Base-by-base conservation (phyloP, 64 coral and sea anemone genomes). In the Porites lutea region DNA sequence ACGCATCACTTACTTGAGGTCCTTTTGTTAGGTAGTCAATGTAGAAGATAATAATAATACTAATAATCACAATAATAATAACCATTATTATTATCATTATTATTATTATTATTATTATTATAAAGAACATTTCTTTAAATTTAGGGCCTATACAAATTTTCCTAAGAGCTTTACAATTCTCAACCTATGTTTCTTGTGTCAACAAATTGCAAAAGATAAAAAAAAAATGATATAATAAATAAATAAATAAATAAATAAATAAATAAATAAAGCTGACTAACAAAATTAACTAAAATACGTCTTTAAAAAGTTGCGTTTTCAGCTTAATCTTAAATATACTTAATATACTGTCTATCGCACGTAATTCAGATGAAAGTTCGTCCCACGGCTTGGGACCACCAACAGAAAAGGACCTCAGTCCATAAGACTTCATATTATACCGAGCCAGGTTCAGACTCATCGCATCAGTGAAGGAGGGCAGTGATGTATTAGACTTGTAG, bases 231-330 rank as follows among this genome's bases (percentile, higher is more conserved):
- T 68, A 0, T 37, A 68, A 68, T 68, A 20, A 6, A 68, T 68
- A 68, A 68, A 68, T 68, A 68, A 68, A 68, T 68, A 68, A 68
- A 68, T 68, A 20, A 6, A 68, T 68, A 68, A 68, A 68, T 68
- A 68, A 68, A 68, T 68, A 13, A 68, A 68, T 68, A 68, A 68
- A 68, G 60, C 60, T 62, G 60, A 62, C 27, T 37, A 37, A 37
- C 27, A 37, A 37, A 37, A 37, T 37, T 37, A 37, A 37, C 1
- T 37, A 37, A 37, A 37, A 37, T 37, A 37, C 27, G 27, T 37
- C 27, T 37, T 37, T 37, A 37, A 37, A 37, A 37, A 37, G 27
- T 37, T 37, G 27, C 27, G 27, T 37, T 37, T 37, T 37, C 27
- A 37, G 27, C 27, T 68, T 68, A 16, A 20, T 68, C 65, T 68